Base-by-base conservation (phyloP, 2,888 invertebrate species). In the Cheilosia pagana region DNA sequence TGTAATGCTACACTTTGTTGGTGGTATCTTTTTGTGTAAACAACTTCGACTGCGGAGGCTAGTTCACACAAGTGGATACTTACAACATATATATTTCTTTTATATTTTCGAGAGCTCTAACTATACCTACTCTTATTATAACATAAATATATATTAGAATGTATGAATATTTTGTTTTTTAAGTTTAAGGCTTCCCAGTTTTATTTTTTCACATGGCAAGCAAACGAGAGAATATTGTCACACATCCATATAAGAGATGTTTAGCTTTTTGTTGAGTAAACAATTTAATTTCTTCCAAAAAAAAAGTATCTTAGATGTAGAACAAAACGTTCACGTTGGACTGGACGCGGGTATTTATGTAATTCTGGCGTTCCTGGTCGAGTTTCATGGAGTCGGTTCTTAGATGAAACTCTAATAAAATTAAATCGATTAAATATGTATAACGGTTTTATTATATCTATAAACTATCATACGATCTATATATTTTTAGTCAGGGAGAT, bases 211-310 rank as follows among this genome's bases (percentile, higher is more conserved):
- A n/a, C 7, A 43, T 31, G 52, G 53, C 50, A 23, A 43, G 16
- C 19, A 28, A 45, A 43, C n/a, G 45, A 14, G 28, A 16, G 16
- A 28, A 14, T 31, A 55, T 7, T 6, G 43, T 45, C 41, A 28
- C 45, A 39, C 35, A 45, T 23, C 52, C 5, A 28, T 50, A 21
- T 55, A 6, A 28, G 12, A 35, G 35, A 3, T 35, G 35, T 35
- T 1, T 6, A 41, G 7, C 67, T 52, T 35, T 68, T n/a, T 45
- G 31, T 59, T 59, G 19, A 50, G 21, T 19, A 43, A 65, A 70
- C 12, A 60, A 67, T 71, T 78, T 70, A 19, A n/a, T 71, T 71
- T 71, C 77, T 78, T 78, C 71, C 77, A 78, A 63, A 78, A 78
- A 55, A 70, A 63, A 57, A 41, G 25, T 62, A 62, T 77, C 43